Conservation (phyloP, 2,797 vertebrate species). For the Artibeus jamaicensis region DNA sequence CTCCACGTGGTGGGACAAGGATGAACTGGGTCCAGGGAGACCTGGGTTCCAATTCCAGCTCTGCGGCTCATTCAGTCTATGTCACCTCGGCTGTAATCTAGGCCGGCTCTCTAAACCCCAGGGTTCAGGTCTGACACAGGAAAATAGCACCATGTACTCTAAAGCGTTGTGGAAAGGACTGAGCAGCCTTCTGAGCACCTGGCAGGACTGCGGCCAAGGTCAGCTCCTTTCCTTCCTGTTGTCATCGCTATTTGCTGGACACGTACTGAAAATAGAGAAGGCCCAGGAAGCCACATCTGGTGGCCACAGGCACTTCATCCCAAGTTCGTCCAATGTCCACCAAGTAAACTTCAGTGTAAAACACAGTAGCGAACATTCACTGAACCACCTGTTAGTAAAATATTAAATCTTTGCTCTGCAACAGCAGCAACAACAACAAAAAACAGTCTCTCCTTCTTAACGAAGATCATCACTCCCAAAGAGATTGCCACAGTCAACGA, state of each 20-base stretch:
- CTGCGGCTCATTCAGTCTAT: background rate
- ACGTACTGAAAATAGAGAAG: background rate
- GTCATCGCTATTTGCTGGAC: background rate
- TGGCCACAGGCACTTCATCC: background rate
- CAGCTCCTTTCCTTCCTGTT: background rate
- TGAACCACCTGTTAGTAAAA: background rate
- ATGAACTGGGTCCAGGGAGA: background rate
- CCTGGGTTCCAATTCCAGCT: background rate
- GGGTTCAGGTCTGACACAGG: background rate
- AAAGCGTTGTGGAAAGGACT: background rate
- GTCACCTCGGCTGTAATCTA: background rate
- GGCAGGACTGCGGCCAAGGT: background rate
- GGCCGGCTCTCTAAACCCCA: background rate
- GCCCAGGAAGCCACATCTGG: background rate
- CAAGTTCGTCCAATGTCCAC: background rate
- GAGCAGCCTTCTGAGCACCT: background rate
- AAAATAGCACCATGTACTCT: background rate
- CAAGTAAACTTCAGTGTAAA: constrained; percentile 46
- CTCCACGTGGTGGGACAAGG: background rate
- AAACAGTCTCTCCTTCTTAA: background rate
- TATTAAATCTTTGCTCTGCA: constrained; percentile 37
- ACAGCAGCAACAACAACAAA: background rate
- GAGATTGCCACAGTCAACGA: constrained; percentile 37
- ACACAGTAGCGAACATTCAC: background rate
- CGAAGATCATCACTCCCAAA: constrained; percentile 44